Conservation (phyloP, 2,113 vertebrate species). For the Cranoglanis bouderius region DNA sequence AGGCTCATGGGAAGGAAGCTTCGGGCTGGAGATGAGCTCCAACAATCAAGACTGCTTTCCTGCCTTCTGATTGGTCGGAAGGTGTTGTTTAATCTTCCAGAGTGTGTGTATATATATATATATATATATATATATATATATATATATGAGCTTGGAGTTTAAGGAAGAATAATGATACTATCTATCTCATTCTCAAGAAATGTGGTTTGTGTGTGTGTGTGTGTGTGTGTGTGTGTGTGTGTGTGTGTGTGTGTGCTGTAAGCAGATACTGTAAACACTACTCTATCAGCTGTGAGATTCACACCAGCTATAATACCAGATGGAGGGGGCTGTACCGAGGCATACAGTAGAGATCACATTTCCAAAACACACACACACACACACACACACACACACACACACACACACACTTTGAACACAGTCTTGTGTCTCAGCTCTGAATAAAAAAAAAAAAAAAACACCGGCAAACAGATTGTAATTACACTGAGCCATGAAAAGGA, state of each 20-base stretch:
- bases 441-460: neutral
- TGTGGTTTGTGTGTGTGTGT: constrained; percentile 4
- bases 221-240: constrained; percentile 6
- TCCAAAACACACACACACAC: constrained; percentile 30
- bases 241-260: constrained; percentile 27
- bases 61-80: constrained; percentile 22
- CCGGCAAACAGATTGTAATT: neutral
- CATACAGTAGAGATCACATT: constrained; percentile 44
- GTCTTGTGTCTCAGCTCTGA: neutral
- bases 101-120: too few species aligned
- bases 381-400: constrained; percentile 17
- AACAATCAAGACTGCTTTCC: constrained; percentile 27
- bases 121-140: too few species aligned
- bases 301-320: constrained; percentile 35
- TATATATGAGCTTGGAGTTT: neutral
- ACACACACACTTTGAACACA: constrained; percentile 10
- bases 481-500: neutral
- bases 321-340: constrained; percentile 15
- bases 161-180: neutral
- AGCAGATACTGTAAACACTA: constrained; percentile 41
- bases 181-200: neutral
- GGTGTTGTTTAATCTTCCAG: neutral
- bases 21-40: constrained; percentile 4
- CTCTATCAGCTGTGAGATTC: constrained; percentile 41
- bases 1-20: constrained; percentile 46